These are phyloP conservation scores for Malurus cyaneus DNA, from an alignment of 2,113 vertebrate genomes.

Conservation along the genomic window DNA sequence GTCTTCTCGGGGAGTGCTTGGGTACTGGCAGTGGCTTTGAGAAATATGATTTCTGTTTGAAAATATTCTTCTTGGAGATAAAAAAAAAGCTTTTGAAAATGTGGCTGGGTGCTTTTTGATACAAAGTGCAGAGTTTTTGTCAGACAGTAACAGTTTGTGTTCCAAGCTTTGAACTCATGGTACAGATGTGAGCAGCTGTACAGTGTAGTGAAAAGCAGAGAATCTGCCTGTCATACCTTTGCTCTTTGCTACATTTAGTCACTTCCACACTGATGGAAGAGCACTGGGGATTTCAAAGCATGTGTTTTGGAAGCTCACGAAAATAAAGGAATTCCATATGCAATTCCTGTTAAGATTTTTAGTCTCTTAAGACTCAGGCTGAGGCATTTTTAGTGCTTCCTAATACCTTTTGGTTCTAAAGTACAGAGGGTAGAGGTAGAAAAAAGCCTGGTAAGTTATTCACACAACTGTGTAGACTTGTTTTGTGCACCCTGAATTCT, in stretches of 20 bases:
- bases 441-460: not conserved
- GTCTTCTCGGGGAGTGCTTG: not conserved
- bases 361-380: not conserved
- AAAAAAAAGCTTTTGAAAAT: not conserved
- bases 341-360: constrained; percentile 15
- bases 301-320: not conserved
- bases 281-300: not conserved
- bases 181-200: not conserved
- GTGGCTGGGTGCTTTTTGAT: not conserved
- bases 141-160: not conserved
- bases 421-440: not conserved
- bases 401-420: not conserved
- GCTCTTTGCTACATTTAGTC: not conserved
- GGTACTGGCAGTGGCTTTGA: not conserved
- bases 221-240: not conserved
- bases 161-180: not conserved
- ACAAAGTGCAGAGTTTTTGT: not conserved
- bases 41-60: not conserved
- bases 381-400: not conserved
- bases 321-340: constrained; percentile 8
- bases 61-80: not conserved
- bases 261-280: not conserved
- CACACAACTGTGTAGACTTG: not conserved
- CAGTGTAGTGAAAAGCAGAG: not conserved
- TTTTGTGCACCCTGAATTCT: not conserved